Percentiles rank a stretch among this genome's conserved stretches.
Evolutionary conservation across 1,140 invertebrate genomes (phyloP).

Genomic region (Sogatella furcifera): DNA sequence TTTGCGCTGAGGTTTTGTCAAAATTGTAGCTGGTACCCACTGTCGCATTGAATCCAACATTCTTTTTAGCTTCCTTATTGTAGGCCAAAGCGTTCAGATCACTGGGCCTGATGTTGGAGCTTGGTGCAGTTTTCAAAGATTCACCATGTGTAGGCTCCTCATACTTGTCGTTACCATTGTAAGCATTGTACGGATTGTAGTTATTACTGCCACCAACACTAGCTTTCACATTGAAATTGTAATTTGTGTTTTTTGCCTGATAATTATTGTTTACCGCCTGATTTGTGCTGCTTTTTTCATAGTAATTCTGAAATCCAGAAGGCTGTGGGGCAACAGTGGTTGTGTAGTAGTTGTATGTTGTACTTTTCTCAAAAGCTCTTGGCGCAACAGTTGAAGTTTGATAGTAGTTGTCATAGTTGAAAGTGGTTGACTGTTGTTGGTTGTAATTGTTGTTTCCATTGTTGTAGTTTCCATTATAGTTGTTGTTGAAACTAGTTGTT

Average conservation of each 20-base stretch:
- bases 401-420: conserved; percentile 19
- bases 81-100: conserved; percentile 23
- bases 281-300: conserved; percentile 1
- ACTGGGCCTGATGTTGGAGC: conserved; percentile 24
- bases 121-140: conserved; percentile 25
- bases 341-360: conserved; percentile 7
- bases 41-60: conserved; percentile 21
- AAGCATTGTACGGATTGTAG: conserved; percentile 17
- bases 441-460: background rate
- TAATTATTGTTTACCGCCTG: conserved; percentile 13
- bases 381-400: conserved; percentile 11
- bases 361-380: background rate
- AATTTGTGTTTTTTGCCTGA: conserved; percentile 17
- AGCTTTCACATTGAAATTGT: conserved; percentile 13
- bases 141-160: conserved; percentile 20
- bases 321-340: conserved; percentile 2
- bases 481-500: conserved; percentile 8
- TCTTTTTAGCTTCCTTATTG: conserved; percentile 17
- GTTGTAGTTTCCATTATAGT: conserved; percentile 7
- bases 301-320: background rate
- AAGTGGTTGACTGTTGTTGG: conserved; percentile 10
- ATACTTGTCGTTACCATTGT: conserved; percentile 17
- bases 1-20: conserved; percentile 9
- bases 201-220: background rate
- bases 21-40: conserved; percentile 22